phyloP scores from a whole-genome alignment of 2,797 vertebrate genomes.

The Salmo trutta region DNA sequence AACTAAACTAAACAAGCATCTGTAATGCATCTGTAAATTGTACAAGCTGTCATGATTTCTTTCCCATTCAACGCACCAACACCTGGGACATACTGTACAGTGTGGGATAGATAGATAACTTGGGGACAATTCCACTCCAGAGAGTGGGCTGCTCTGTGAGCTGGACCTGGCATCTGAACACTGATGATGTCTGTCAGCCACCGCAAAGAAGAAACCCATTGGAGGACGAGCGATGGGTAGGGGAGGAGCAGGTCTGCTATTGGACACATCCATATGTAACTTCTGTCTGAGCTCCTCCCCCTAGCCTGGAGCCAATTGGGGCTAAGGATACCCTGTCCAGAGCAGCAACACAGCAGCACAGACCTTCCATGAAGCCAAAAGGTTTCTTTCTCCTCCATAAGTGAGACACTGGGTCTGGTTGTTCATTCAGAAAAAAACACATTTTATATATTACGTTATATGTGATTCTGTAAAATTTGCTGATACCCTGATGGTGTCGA shows the following conservation, averaged over 20 bases:
- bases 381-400: conserved; percentile 47
- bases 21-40: conserved; percentile 64
- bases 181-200: conserved; percentile 32
- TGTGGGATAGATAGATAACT: conserved; percentile 33
- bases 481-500: conserved; percentile 76
- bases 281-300: conserved; percentile 24
- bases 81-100: conserved; percentile 44
- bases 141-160: conserved; percentile 12
- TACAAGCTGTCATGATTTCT: conserved; percentile 59
- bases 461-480: conserved; percentile 78
- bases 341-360: conserved; percentile 61
- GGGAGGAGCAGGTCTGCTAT: conserved; percentile 35
- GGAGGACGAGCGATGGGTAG: conserved; percentile 32
- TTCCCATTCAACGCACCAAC: conserved; percentile 60
- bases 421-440: conserved; percentile 62
- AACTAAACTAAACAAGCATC: conserved; percentile 39
- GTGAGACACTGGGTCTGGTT: conserved; percentile 61
- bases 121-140: conserved; percentile 24
- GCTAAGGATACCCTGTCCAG: conserved; percentile 26
- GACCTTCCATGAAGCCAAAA: conserved; percentile 63
- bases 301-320: conserved; percentile 42
- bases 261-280: conserved; percentile 53
- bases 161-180: conserved; percentile 24
- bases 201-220: conserved; percentile 27
- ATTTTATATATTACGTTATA: conserved; percentile 78